These are phyloP conservation scores for Lithobates sylvaticus DNA, from an alignment of 2,797 vertebrate species.

Conservation along the genomic window DNA sequence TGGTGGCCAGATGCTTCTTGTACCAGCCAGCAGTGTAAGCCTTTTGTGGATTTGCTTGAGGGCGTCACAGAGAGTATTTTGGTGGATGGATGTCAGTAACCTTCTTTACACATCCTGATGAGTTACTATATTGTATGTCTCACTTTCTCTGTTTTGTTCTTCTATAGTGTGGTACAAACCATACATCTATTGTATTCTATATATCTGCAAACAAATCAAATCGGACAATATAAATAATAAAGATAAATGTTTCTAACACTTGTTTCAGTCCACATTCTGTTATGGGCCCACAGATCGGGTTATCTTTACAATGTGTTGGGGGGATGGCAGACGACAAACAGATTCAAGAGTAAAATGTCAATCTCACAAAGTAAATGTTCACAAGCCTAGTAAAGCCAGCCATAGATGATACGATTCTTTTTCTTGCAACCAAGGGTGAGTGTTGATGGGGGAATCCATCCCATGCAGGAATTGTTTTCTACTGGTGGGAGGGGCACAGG, in stretches of 20 bases:
- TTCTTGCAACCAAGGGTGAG: too few species aligned
- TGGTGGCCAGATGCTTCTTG: conserved; percentile 82
- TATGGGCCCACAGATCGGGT: neutral
- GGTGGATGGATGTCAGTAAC: conserved; percentile 72
- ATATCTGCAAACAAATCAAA: too few species aligned
- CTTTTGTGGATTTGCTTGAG: conserved; percentile 72
- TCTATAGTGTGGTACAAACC: neutral
- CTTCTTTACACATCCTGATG: neutral
- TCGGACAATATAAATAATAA: neutral
- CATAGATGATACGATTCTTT: too few species aligned
- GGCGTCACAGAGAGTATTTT: conserved; percentile 75
- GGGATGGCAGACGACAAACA: too few species aligned
- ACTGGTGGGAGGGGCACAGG: too few species aligned
- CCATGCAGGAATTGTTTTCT: too few species aligned
- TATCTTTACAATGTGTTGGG: neutral
- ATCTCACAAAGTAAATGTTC: too few species aligned
- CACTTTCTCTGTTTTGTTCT: neutral
- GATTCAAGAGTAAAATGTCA: too few species aligned
- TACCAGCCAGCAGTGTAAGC: conserved; percentile 66
- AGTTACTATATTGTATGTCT: neutral
- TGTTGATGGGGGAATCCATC: too few species aligned
- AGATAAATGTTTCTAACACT: neutral
- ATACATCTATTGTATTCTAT: neutral
- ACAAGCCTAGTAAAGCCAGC: too few species aligned
- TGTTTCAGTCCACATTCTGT: neutral